Evolutionary conservation across 2,113 vertebrate species (phyloP).

Genomic region (Callopanchax toddi): DNA sequence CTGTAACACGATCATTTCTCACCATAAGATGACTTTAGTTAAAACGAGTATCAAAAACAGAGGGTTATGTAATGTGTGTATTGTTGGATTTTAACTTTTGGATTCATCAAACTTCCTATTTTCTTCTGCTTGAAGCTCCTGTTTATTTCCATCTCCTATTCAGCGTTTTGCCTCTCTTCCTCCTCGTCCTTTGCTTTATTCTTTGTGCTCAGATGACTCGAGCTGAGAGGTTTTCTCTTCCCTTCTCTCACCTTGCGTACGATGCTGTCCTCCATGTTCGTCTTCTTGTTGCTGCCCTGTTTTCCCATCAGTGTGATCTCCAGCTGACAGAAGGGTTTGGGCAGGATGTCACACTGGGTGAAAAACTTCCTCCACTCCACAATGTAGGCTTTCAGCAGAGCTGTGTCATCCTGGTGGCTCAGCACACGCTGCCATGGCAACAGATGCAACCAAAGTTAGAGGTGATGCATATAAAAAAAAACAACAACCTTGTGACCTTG

Average conservation of each 20-base stretch:
- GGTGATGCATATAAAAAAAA: neutral
- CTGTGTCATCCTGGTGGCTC: constrained; percentile 97
- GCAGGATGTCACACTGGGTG: constrained; percentile 84
- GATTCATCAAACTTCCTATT: no score
- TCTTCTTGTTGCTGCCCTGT: constrained; percentile 97
- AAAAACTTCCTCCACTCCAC: constrained; percentile 96
- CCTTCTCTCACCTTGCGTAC: constrained; percentile 88
- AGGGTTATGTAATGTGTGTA: no score
- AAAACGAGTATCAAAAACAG: no score
- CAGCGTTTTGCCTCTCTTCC: neutral
- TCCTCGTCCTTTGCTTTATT: fast-evolving
- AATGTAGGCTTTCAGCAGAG: constrained; percentile 95
- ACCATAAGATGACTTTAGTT: no score
- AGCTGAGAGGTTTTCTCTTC: no score
- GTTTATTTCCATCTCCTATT: neutral
- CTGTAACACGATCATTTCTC: no score
- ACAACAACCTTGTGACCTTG: neutral
- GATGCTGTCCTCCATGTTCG: constrained; percentile 96
- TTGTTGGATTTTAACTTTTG: no score
- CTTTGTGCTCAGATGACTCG: neutral
- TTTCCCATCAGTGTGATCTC: constrained; percentile 96
- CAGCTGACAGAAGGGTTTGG: constrained; percentile 93
- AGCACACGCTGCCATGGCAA: constrained; percentile 85
- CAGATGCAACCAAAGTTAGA: constrained; percentile 12
- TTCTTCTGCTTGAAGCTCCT: no score